Percentiles rank a stretch among this genome's conserved stretches.
Conservation (phyloP, 2,888 invertebrate species). For the Physocephala rufipes region DNA sequence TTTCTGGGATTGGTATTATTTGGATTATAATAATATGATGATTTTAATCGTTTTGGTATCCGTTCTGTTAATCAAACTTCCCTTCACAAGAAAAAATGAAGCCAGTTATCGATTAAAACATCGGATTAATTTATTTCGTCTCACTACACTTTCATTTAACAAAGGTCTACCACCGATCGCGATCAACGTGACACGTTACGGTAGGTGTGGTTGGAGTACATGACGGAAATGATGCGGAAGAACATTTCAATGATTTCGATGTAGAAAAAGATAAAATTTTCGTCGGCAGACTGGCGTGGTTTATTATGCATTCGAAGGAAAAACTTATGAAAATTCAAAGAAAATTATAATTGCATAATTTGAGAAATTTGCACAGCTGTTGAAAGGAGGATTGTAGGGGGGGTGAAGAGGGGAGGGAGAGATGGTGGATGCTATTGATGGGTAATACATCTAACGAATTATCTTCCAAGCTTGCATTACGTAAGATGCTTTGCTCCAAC, state of each 20-base stretch:
- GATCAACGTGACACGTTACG: no score
- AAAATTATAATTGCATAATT: constrained; percentile 64
- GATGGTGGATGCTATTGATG: no score
- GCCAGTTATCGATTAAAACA: neutral
- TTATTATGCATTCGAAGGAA: constrained; percentile 29
- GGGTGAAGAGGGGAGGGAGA: neutral
- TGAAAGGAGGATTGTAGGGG: constrained; percentile 54
- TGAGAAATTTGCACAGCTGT: constrained; percentile 56
- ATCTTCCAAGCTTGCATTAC: constrained; percentile 33
- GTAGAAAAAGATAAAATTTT: neutral
- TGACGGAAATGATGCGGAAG: no score
- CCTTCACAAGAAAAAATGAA: no score
- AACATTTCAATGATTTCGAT: neutral
- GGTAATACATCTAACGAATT: neutral
- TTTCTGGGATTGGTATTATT: constrained; percentile 44
- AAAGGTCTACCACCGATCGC: no score
- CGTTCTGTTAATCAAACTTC: no score
- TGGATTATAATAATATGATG: constrained; percentile 45
- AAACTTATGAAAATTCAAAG: constrained; percentile 50
- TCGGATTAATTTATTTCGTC: constrained; percentile 18
- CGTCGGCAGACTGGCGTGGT: no score
- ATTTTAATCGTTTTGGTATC: neutral
- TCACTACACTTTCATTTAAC: no score
- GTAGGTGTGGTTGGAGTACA: no score
- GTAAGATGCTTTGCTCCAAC: constrained; percentile 24